Base-by-base conservation (phyloP, 2,888 invertebrate genomes). In the Agonum fuliginosum region DNA sequence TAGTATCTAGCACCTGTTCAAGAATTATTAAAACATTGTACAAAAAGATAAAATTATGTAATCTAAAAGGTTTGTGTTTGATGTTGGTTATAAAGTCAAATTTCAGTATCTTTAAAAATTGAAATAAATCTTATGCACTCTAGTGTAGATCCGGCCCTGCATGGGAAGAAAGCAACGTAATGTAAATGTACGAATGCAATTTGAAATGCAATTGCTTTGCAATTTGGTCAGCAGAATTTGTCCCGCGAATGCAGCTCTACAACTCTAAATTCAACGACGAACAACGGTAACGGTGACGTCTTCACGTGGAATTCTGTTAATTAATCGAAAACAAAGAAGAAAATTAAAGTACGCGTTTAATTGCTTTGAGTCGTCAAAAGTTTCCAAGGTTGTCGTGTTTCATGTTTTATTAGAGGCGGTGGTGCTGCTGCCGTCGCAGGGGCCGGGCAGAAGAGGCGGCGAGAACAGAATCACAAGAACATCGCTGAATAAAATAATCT, bases 401-500 rank as follows among this genome's bases (percentile, higher is more conserved):
- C 41, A 67, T 67, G 41, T 65, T 58, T 58, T 58, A 58, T 58
- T 58, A 58, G 48, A 48, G 48, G 37, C 37, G 37, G n/a, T 3
- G 37, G 1, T 8, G 8, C 37, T 1, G 3, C 10, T 10, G 37
- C 37, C n/a, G 37, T 1, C n/a, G 8, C 37, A 1, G 3, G 12
- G 37, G 37, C n/a, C 8, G 37, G 22, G n/a, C n/a, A n/a, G n/a
- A n/a, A n/a, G 51, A 54, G 24, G 10, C 54, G 54, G 12, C 14
- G 54, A 3, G 22, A 12, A 17, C n/a, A 22, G 8, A 20, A 51
- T 20, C 22, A 51, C n/a, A 67, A 67, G 20, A 51, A 67, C 67
- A 48, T 43, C 51, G 30, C 10, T 58, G 72, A 24, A 34, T 72
- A 54, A 54, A 72, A 72, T 72, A 51, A 72, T 72, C 54, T 72